These are phyloP conservation scores for Pseudomugil gertrudae DNA, from an alignment of 2,797 vertebrate species.

Conservation along the genomic window DNA sequence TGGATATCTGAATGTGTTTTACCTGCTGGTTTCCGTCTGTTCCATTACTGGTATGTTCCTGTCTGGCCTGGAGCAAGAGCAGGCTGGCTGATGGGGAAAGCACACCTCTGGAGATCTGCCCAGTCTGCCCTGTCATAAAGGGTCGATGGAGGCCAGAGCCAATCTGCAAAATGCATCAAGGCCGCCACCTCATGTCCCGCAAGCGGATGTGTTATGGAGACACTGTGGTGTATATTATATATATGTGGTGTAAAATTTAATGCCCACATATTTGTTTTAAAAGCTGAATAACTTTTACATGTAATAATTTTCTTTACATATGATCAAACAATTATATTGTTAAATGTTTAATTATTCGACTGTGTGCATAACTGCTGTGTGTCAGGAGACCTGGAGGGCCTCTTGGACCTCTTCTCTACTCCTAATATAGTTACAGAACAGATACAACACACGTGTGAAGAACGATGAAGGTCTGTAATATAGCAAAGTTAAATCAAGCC, in stretches of 20 bases:
- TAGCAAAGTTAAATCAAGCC: conserved; percentile 30
- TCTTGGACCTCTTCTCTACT: conserved; percentile 41
- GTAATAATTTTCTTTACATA: not conserved
- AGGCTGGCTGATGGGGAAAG: conserved; percentile 63
- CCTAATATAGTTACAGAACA: not conserved
- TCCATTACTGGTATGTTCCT: conserved; percentile 64
- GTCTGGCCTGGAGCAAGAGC: conserved; percentile 50
- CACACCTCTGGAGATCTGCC: conserved; percentile 64
- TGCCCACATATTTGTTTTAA: conserved; percentile 1
- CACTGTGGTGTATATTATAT: not conserved
- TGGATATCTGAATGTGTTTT: conserved; percentile 33
- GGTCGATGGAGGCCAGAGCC: conserved; percentile 27
- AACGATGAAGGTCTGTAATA: conserved; percentile 13
- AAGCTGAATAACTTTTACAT: not conserved
- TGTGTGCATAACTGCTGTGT: not conserved
- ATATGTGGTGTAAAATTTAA: not conserved
- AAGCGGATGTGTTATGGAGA: not conserved
- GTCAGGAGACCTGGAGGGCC: conserved; percentile 51
- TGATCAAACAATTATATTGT: conserved; percentile 10
- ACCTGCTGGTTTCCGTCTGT: conserved; percentile 48
- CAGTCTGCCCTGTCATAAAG: conserved; percentile 46
- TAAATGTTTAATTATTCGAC: not conserved
- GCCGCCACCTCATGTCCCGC: conserved; percentile 31
- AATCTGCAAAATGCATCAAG: conserved; percentile 57
- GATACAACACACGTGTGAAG: conserved; percentile 29